Evolutionary conservation across 2,888 invertebrate species (phyloP), one percentile per base, ranked within the genome.

Genomic region (Slavum lentiscoides): DNA sequence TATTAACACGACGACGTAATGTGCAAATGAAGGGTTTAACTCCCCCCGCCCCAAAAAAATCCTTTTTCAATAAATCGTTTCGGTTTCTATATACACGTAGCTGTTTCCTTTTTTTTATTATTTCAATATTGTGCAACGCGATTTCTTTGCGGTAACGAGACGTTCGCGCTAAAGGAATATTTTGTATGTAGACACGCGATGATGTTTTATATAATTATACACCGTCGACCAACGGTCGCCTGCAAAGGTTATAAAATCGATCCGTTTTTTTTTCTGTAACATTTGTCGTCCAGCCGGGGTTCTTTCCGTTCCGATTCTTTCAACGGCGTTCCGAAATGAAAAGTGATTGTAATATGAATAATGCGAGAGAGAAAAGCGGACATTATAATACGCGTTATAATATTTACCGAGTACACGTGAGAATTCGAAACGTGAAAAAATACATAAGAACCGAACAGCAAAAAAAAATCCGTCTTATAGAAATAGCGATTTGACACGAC

Each of bases 81-180:
- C 68, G 19, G 68, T 68, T 68, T 53, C 49, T 30, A 68, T 30
- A 68, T 30, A 30, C 30, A 4, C 4, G 53, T 68, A 23, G 53
- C 49, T 49, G 49, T 6, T 49, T 19, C 13, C 43, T 39, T 73
- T 23, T 61, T 43, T n/a, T 70, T 49, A 23, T 61, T 61, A 30
- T 72, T 73, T 61, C 49, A 73, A 73, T 30, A 30, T 73, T 73
- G 19, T 43, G 23, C 59, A 61, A 61, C 73, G 23, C 30, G 4
- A 30, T 43, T 61, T 23, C 39, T 61, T 23, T 43, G 59, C n/a
- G n/a, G n/a, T 17, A 43, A 59, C 59, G 72, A 8, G 72, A 49
- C 49, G 11, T 59, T 21, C 1, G 39, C 21, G 21, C 15, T 30
- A 4, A 30, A 30, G 30, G 30, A 30, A 30, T 30, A 30, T 30